Evolutionary conservation across 2,797 vertebrate genomes (phyloP), one percentile per base, ranked within the genome.

Genomic region (Podarcis siculus): DNA sequence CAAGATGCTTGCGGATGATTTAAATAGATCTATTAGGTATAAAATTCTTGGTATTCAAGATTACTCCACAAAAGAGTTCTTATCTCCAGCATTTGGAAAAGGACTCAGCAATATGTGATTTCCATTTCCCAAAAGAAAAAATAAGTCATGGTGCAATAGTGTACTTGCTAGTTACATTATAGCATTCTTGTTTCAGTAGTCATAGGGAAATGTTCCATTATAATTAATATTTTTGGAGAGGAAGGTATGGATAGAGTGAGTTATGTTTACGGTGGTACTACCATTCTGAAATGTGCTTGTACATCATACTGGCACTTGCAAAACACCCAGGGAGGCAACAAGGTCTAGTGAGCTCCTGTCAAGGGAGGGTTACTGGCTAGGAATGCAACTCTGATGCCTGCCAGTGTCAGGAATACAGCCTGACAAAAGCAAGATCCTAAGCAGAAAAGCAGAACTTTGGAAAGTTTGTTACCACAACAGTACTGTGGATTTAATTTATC

Each of bases 71-170:
- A 85, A 92, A 90, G 83, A 30, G 85, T 85, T 87, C 83, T 45
- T 32, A 55, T 37, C 75, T 42, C 77, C 25, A 78, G 75, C 1
- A 73, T 37, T 89, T 58, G 79, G 75, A 72, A 30, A 66, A 21
- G 81, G 39, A 85, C 86, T 91, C 89, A 58, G 37, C 42, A 10
- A 83, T 77, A 55, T 55, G 49, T 55, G 12, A 55, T 55, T 49
- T 80, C 77, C 81, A 90, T 87, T 27, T 86, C 76, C 27, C 27
- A 92, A 94, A 93, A 87, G 92, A 90, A 91, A 94, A 95, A 94
- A 90, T 92, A 91, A 92, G 89, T 88, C 91, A 93, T 42, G 64
- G 61, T 42, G 89, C 1, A 86, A 55, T 67, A 1, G 19, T 3
- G 35, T 27, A 85, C 85, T 75, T 6, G 79, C 19, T 79, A 85